Evolutionary conservation across 2,888 invertebrate genomes (phyloP), one percentile per base, ranked within the genome.

Genomic region (Drosophila merina): DNA sequence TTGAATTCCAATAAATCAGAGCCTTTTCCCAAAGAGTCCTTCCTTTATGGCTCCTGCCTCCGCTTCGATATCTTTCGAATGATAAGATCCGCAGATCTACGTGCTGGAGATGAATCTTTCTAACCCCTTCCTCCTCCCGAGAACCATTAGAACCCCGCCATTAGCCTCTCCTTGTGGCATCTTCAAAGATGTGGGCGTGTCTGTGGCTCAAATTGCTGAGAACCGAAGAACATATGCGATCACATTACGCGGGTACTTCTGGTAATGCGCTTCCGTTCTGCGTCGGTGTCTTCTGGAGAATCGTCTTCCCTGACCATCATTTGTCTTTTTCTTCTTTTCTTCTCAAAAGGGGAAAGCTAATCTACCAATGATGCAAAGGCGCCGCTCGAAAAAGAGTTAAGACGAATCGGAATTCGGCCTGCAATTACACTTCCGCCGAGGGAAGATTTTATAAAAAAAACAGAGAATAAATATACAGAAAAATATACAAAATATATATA

Each of bases 261-360:
- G 36, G 86, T 86, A 86, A 80, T 84, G 74, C 85, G 87, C 82
- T 82, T 82, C 82, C 87, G 82, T 86, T 81, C 86, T 70, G 28
- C 9, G 28, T 31, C 55, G 55, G 55, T 45, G 20, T 45, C 55
- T 55, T 45, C 54, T n/a, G 5, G n/a, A n/a, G 38, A 38, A n/a
- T 38, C 38, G n/a, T 38, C 28, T 28, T 9, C 14, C 14, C 40
- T 14, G 1, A 6, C 45, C 59, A 26, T 60, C 59, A 58, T 60
- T 60, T 60, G 60, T 58, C 47, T 56, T 60, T 45, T 10, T 67
- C 28, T 66, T 48, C 48, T 38, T 3, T 20, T 20, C 20, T 20
- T 20, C 20, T 20, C 20, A 20, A 20, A 20, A 3, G 42, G 40
- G 40, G 8, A 14, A 44, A 31, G 59, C 58, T 84, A 86, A 82